Evolutionary conservation across 2,113 vertebrate species (phyloP).

Genomic region (Lampris incognitus): DNA sequence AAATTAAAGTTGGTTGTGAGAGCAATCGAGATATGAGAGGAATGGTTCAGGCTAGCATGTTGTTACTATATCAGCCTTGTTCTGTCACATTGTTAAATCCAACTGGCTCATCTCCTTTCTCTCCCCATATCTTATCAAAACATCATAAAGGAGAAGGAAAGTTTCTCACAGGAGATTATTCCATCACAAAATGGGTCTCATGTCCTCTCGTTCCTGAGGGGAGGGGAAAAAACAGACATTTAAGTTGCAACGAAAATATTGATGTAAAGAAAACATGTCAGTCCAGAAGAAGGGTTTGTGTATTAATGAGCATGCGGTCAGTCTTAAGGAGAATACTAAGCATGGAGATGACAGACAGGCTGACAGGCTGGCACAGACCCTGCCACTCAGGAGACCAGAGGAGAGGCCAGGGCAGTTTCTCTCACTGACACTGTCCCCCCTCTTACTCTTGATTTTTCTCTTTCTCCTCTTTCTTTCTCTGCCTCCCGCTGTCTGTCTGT

Average conservation of each 20-base stretch:
- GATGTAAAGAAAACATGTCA: slow-evolving; percentile 80
- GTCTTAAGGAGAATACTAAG: slow-evolving; percentile 83
- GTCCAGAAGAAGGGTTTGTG: slow-evolving; percentile 74
- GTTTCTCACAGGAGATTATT: slow-evolving; percentile 65
- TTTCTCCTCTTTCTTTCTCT: neutral
- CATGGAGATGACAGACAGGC: slow-evolving; percentile 79
- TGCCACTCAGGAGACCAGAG: slow-evolving; percentile 81
- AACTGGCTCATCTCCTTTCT: slow-evolving; percentile 61
- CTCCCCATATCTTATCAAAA: slow-evolving; percentile 50
- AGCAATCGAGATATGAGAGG: slow-evolving; percentile 72
- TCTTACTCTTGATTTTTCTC: neutral
- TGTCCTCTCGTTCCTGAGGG: slow-evolving; percentile 23
- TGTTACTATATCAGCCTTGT: slow-evolving; percentile 52
- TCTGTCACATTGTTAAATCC: slow-evolving; percentile 56
- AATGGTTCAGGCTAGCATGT: slow-evolving; percentile 49
- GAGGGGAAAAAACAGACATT: slow-evolving; percentile 41
- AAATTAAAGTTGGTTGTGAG: slow-evolving; percentile 78
- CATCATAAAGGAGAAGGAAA: slow-evolving; percentile 56
- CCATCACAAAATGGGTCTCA: slow-evolving; percentile 43
- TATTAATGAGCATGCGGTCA: slow-evolving; percentile 77
- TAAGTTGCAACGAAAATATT: slow-evolving; percentile 70
- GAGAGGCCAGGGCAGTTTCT: slow-evolving; percentile 72
- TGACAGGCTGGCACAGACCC: slow-evolving; percentile 81
- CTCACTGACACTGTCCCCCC: slow-evolving; percentile 71
- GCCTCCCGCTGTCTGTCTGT: slow-evolving; percentile 18